Evolutionary conservation across 2,113 vertebrate genomes (phyloP).

Genomic region (Tupaia chinensis): DNA sequence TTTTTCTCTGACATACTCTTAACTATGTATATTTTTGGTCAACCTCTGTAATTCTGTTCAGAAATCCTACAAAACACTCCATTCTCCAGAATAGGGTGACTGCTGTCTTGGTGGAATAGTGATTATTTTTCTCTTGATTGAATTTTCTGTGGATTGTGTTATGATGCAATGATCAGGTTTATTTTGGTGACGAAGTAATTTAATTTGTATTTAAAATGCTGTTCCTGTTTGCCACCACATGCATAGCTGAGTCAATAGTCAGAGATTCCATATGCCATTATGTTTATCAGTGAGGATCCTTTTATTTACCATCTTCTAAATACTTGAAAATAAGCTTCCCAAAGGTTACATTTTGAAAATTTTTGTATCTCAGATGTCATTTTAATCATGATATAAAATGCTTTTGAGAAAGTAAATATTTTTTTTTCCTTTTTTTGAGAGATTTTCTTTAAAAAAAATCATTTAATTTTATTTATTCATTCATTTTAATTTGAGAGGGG

Average conservation of each 20-base stretch:
- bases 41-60: background rate
- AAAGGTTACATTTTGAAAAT: slow-evolving; percentile 29
- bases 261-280: background rate
- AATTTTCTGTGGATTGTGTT: slow-evolving; percentile 43
- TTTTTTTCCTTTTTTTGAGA: too few species aligned
- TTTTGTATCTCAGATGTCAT: slow-evolving; percentile 49
- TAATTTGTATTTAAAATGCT: slow-evolving; percentile 46
- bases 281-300: background rate
- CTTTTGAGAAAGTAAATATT: slow-evolving; percentile 5
- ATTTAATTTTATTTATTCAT: too few species aligned
- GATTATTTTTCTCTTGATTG: slow-evolving; percentile 14
- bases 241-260: background rate
- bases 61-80: background rate
- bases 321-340: background rate
- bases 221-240: background rate
- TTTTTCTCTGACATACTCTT: slow-evolving; percentile 59
- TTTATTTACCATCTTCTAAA: background rate
- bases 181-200: background rate
- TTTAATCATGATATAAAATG: slow-evolving; percentile 33
- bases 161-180: background rate
- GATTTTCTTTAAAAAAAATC: too few species aligned
- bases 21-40: slow-evolving; percentile 39
- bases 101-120: slow-evolving; percentile 17
- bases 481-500: too few species aligned
- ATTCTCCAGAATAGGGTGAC: background rate